Conservation (phyloP, 2,888 invertebrate genomes). For the Sacculina carcini region DNA sequence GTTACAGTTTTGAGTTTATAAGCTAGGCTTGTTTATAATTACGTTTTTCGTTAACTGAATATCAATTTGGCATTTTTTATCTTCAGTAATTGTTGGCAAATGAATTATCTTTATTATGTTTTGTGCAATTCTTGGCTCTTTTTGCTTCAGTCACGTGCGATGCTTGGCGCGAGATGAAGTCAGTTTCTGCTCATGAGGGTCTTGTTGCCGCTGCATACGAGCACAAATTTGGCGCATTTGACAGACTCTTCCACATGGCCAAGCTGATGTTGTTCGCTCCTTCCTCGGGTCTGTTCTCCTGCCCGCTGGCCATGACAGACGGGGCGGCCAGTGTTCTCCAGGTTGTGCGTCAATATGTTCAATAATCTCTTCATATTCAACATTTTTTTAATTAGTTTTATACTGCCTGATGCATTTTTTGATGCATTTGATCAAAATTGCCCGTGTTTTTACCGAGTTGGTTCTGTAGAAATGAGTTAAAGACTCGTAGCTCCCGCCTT, state of each 20-base stretch:
- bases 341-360: slow-evolving; percentile 16
- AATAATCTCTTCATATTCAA: neutral
- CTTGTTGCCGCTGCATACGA: slow-evolving; percentile 26
- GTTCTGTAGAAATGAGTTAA: too few relatives aligned
- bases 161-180: slow-evolving; percentile 27
- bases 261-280: slow-evolving; percentile 26
- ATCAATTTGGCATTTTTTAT: too few relatives aligned
- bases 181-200: slow-evolving; percentile 27
- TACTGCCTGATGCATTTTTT: too few relatives aligned
- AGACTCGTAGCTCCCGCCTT: too few relatives aligned
- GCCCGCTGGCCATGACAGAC: slow-evolving; percentile 32
- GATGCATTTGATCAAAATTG: too few relatives aligned
- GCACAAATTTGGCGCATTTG: slow-evolving; percentile 18
- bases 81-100: too few relatives aligned
- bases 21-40: too few relatives aligned
- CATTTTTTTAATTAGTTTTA: neutral
- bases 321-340: slow-evolving; percentile 28
- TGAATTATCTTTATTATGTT: too few relatives aligned
- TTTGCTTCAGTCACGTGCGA: slow-evolving; percentile 22
- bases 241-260: slow-evolving; percentile 24
- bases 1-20: too few relatives aligned
- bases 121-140: too few relatives aligned
- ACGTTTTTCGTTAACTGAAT: too few relatives aligned
- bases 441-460: too few relatives aligned
- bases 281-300: slow-evolving; percentile 26